These are phyloP conservation scores for Carassius gibelio DNA, from an alignment of 2,113 vertebrate genomes.

Conservation along the genomic window DNA sequence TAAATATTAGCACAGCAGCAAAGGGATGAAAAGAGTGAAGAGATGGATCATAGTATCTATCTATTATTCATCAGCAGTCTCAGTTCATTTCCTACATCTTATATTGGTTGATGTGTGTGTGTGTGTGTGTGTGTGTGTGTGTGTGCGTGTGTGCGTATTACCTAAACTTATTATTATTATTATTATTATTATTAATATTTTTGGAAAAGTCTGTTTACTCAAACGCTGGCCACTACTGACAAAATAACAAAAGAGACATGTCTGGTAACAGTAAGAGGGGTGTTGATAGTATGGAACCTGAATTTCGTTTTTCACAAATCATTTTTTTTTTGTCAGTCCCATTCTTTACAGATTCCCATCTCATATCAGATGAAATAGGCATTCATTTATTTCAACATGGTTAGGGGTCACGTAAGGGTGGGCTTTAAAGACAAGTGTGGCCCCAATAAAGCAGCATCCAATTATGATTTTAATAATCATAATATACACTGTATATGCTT, in stretches of 20 bases:
- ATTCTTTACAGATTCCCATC: background rate
- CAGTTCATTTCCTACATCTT: background rate
- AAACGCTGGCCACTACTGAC: background rate
- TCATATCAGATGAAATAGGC: background rate
- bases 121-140: no score
- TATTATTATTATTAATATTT: background rate
- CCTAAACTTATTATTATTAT: no score
- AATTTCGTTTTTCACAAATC: background rate
- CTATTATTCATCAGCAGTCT: background rate
- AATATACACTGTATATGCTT: background rate
- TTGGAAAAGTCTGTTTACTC: background rate
- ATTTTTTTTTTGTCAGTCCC: background rate
- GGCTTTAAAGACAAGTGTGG: no score
- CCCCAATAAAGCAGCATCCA: background rate
- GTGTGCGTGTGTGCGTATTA: no score
- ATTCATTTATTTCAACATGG: background rate
- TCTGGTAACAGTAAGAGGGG: background rate
- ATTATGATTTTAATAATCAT: background rate
- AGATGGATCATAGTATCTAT: background rate
- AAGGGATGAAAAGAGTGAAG: background rate
- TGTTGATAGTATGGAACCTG: background rate
- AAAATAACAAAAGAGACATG: background rate
- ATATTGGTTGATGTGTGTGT: background rate
- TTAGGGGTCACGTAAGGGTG: background rate
- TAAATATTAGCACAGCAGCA: conserved; percentile 5